Base-by-base conservation (phyloP, 2,113 vertebrate species). In the Prionailurus viverrinus region DNA sequence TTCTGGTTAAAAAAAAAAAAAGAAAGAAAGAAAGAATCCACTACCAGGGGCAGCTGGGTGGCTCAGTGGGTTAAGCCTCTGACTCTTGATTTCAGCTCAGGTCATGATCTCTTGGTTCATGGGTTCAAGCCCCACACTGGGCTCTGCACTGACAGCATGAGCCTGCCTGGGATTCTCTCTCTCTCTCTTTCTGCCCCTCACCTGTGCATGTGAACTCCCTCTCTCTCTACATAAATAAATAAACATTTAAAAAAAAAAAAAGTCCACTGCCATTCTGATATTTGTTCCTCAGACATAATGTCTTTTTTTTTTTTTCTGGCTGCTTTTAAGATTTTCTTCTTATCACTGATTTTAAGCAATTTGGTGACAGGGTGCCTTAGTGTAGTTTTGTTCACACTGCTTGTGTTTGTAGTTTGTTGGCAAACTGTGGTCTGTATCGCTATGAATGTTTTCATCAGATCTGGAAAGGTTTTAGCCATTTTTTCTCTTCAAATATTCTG, bases 391-490 rank as follows among this genome's bases (percentile, higher is more conserved):
- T 73, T 94, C 39, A 51, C 51, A 80, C 68, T 87, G 93, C 48
- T 80, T 79, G 5, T 53, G n/a, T 36, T 27, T 79, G 4, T 80
- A 7, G 3, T 90, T 79, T 96, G 10, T 23, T n/a, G 25, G n/a
- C 58, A 5, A 92, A 58, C 51, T 94, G 23, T 78, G 23, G 33
- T 66, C 73, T 83, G 6, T 71, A 48, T 27, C 58, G 74, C 27
- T 82, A 8, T 51, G 94, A 89, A 69, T 92, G 15, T 93, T 87
- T 89, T 66, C 33, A 36, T 85, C 74, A 86, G 51, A 82, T 69
- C 79, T 83, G 51, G 41, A 68, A 94, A 86, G 8, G 0, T 76
- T 82, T 82, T 33, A 14, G 11, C 12, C 55, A 33, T 33, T 63
- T 36, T 68, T 93, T 79, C 23, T 76, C 39, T 71, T 89, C 11